Evolutionary conservation across 2,113 vertebrate genomes (phyloP).

Genomic region (Sula dactylatra): DNA sequence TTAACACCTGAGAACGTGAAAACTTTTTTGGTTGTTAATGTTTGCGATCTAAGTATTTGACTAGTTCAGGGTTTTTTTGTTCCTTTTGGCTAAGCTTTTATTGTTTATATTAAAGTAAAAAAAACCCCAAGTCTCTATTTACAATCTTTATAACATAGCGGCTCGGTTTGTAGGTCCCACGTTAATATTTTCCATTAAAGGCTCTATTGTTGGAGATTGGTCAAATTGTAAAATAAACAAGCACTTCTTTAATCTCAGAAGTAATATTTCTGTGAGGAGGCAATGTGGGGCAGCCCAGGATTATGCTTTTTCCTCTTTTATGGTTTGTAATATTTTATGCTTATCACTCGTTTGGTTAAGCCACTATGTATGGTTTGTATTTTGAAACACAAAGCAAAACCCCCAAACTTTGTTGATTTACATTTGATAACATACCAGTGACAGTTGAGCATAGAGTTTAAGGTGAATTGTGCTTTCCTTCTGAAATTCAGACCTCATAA

Average conservation of each 20-base stretch:
- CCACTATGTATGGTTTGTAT: background rate
- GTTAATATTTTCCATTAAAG: background rate
- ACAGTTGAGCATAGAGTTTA: background rate
- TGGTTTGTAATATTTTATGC: background rate
- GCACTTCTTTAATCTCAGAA: background rate
- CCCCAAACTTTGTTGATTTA: background rate
- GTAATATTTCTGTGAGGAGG: background rate
- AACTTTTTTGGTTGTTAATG: background rate
- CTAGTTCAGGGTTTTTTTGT: background rate
- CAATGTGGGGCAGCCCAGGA: background rate
- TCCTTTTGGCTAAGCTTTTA: background rate
- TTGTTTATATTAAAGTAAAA: background rate
- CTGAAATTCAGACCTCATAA: conserved; percentile 32
- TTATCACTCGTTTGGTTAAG: background rate
- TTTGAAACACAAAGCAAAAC: background rate
- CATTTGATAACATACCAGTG: background rate
- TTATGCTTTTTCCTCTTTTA: background rate
- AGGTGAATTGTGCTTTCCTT: background rate
- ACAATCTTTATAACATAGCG: background rate
- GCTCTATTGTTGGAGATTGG: background rate
- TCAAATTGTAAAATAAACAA: background rate
- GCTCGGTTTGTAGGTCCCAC: background rate
- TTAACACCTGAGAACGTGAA: background rate
- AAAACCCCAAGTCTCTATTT: background rate
- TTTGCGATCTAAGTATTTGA: background rate